Evolutionary conservation across 2,113 vertebrate species (phyloP), one percentile per base, ranked within the genome.

Genomic region (Indicator indicator): DNA sequence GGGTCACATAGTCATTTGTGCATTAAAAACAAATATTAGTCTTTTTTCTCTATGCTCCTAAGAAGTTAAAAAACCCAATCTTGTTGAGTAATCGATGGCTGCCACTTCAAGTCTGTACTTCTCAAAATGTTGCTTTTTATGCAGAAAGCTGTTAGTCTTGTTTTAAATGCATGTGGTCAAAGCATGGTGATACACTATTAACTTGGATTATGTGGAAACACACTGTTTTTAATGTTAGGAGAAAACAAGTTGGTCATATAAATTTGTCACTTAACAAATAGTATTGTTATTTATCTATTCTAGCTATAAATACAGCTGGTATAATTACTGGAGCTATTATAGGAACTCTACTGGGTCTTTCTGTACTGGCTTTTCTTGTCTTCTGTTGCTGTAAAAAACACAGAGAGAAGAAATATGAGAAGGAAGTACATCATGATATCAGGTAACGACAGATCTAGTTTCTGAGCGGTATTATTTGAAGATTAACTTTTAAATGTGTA

Each of bases 391-490:
- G 95, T 95, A 99, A 98, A 59, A 98, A 98, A 77, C 99, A 97
- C 26, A 97, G 98, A 96, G 98, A 97, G 95, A 98, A 99, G 97
- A 99, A 99, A 95, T 99, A 99, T 0, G 99, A 99, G 97, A 99
- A 99, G 92, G 99, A 99, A 97, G 99, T 99, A 63, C 98, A 99
- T 90, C 99, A 99, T 54, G 99, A 99, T 90, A 99, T 99, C 96
- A 99, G 99, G 99, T 99, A 97, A 96, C 4, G 6, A 79, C 14
- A 4, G 16, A 33, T 32, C 20, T 88, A 16, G 26, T 60, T 78
- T 87, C 75, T 92, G 80, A 89, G 65, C 19, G n/a, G 64, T 74
- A 60, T 68, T 94, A 73, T 33, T 90, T 91, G 79, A 86, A 86
- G 59, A 89, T 90, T 93, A 89, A 86, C 79, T 83, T 91, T n/a